Evolutionary conservation across 2,888 invertebrate genomes (phyloP).

Genomic region (Himalopsyche anomala): DNA sequence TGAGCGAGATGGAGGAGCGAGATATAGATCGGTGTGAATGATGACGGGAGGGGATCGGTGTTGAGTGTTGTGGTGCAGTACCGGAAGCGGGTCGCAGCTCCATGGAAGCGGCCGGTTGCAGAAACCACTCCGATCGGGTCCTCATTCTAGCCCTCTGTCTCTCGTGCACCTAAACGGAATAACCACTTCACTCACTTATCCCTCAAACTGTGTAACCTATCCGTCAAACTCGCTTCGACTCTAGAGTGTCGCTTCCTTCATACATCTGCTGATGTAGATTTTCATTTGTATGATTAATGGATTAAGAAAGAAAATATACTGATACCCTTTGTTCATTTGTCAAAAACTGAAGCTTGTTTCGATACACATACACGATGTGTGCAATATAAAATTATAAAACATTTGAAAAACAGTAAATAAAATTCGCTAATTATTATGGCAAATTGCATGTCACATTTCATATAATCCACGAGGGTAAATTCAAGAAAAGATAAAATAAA

Average conservation of each 20-base stretch:
- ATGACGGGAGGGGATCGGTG: conserved; percentile 65
- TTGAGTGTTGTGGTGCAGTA: conserved; percentile 68
- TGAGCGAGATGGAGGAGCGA: conserved; percentile 66
- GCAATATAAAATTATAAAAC: no score
- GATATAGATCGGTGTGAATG: conserved; percentile 66
- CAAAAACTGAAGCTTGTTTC: no score
- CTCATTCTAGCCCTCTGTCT: conserved; percentile 97
- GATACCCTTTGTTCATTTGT: no score
- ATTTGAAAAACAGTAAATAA: no score
- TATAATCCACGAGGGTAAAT: no score
- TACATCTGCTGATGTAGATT: conserved; percentile 11
- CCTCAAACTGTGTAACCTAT: conserved; percentile 2
- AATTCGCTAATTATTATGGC: no score
- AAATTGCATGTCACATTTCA: no score
- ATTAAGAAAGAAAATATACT: no score
- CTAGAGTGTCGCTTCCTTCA: neutral
- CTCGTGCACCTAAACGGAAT: conserved; percentile 88
- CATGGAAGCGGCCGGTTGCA: conserved; percentile 82
- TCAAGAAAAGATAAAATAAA: no score
- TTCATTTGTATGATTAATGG: neutral
- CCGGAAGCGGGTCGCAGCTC: conserved; percentile 72
- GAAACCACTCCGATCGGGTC: conserved; percentile 98
- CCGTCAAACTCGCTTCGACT: neutral
- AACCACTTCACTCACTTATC: conserved; percentile 57
- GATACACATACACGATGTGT: no score